Percentiles rank a stretch among this genome's conserved stretches.
phyloP scores from a whole-genome alignment of 2,113 vertebrate genomes.

The Nothocercus nigrocapillus region DNA sequence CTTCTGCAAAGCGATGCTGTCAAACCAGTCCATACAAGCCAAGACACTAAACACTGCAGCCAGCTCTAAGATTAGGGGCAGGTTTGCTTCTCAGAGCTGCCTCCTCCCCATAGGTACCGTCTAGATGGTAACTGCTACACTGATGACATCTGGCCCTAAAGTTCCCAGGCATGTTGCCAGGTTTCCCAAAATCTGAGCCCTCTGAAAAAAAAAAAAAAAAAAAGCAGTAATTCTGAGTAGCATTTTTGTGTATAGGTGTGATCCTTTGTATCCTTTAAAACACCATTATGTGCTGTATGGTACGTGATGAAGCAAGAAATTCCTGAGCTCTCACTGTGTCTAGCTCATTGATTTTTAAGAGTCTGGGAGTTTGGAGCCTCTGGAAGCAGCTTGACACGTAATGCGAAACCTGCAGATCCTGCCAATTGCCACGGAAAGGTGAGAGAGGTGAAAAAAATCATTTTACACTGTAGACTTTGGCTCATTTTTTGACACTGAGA shows the following conservation, averaged over 20 bases:
- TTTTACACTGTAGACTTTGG: slow-evolving; percentile 63
- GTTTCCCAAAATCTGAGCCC: neutral
- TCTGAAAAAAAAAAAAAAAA: neutral
- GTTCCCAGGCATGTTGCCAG: neutral
- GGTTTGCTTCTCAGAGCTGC: neutral
- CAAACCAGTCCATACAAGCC: neutral
- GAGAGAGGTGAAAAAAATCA: slow-evolving; percentile 73
- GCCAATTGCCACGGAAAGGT: slow-evolving; percentile 70
- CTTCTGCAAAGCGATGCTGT: slow-evolving; percentile 52
- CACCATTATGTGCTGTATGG: neutral
- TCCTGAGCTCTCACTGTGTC: slow-evolving; percentile 63
- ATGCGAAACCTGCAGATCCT: slow-evolving; percentile 66
- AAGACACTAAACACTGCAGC: neutral
- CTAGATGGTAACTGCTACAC: neutral
- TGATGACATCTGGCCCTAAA: neutral
- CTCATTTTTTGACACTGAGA: slow-evolving; percentile 67
- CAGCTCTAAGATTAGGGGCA: neutral
- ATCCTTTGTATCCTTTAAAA: slow-evolving; percentile 24
- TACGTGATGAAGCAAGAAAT: slow-evolving; percentile 64
- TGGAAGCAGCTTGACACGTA: slow-evolving; percentile 66
- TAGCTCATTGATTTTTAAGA: slow-evolving; percentile 75
- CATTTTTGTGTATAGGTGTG: neutral
- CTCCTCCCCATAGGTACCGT: neutral
- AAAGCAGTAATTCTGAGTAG: neutral
- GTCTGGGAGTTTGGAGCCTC: slow-evolving; percentile 56